Percentiles rank a stretch among this genome's conserved stretches.
phyloP scores from a whole-genome alignment of 2,888 invertebrate genomes.

The Thymelicus lineola region DNA sequence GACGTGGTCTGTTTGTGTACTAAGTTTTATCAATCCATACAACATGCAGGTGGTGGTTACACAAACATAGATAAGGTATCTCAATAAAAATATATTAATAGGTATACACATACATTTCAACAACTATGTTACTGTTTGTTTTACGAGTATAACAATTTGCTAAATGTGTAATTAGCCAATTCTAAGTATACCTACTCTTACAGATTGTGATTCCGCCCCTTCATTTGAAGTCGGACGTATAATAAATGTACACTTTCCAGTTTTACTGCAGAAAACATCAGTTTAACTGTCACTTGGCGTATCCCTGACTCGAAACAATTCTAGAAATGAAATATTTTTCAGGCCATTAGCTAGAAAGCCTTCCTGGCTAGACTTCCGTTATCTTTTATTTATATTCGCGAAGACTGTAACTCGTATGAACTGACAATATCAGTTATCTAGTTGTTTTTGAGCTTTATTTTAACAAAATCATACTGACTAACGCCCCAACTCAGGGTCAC shows the following conservation, averaged over 20 bases:
- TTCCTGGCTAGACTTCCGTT: constrained; percentile 61
- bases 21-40: too few species aligned
- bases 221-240: constrained; percentile 54
- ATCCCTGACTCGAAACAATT: constrained; percentile 78
- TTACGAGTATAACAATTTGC: not conserved
- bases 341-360: constrained; percentile 79
- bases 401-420: constrained; percentile 10
- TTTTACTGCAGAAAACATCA: constrained; percentile 65
- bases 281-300: constrained; percentile 77
- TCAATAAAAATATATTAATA: not conserved
- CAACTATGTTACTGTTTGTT: too few species aligned
- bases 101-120: too few species aligned
- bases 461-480: too few species aligned
- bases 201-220: constrained; percentile 17
- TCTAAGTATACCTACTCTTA: not conserved
- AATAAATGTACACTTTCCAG: constrained; percentile 73
- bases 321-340: constrained; percentile 81
- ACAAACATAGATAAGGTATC: too few species aligned
- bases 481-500: too few species aligned
- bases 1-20: too few species aligned
- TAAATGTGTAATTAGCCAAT: constrained; percentile 5
- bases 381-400: constrained; percentile 67
- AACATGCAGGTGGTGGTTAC: too few species aligned
- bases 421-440: constrained; percentile 16
- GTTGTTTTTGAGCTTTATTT: not conserved